Percentiles rank a stretch among this genome's conserved stretches.
Evolutionary conservation across 2,888 invertebrate species (phyloP).

Genomic region (Aplocera efformata): DNA sequence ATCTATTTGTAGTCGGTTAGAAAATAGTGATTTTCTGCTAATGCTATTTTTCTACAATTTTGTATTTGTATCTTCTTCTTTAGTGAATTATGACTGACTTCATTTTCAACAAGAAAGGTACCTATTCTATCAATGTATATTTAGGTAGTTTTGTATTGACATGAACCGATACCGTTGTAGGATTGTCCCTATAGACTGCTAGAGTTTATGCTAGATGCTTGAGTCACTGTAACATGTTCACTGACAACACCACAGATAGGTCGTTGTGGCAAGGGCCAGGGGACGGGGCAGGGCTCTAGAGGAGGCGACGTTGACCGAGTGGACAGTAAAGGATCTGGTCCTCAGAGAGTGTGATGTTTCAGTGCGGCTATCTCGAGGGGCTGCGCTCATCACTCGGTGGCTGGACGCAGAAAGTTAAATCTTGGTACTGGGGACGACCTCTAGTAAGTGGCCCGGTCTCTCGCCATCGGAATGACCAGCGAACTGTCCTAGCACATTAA

Average conservation of each 20-base stretch:
- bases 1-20: conserved; percentile 25
- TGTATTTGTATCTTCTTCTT: conserved; percentile 22
- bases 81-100: conserved; percentile 16
- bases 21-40: conserved; percentile 28
- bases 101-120: conserved; percentile 12
- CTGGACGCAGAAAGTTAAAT: conserved; percentile 97
- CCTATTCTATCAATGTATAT: conserved; percentile 9
- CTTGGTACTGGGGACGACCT: conserved; percentile 98
- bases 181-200: conserved; percentile 44
- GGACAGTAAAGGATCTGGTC: conserved; percentile 55
- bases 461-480: conserved; percentile 65
- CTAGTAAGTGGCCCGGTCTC: conserved; percentile 89
- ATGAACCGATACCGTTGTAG: conserved; percentile 22
- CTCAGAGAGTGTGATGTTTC: conserved; percentile 83
- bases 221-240: conserved; percentile 50
- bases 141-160: conserved; percentile 16
- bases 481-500: conserved; percentile 76
- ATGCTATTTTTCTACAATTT: conserved; percentile 21
- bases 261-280: conserved; percentile 26
- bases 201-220: conserved; percentile 54
- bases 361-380: conserved; percentile 95
- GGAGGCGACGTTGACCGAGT: conserved; percentile 30
- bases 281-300: conserved; percentile 23
- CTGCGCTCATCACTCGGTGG: conserved; percentile 96
- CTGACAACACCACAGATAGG: conserved; percentile 47